Percentiles rank a stretch among this genome's conserved stretches.
Conservation (phyloP, 2,113 vertebrate species). For the Odobenus rosmarus region DNA sequence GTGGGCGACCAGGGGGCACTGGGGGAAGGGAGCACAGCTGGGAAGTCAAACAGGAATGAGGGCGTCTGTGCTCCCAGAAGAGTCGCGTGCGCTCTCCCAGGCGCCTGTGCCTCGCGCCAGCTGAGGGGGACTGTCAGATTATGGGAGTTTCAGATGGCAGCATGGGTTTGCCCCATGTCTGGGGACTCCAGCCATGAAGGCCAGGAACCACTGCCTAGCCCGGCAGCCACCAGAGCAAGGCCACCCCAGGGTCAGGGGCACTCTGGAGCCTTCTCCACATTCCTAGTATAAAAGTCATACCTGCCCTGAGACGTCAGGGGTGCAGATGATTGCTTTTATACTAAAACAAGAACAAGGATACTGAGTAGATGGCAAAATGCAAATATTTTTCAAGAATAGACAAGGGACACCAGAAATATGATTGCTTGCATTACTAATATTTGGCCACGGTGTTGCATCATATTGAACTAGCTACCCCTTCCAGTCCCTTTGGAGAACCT, state of each 20-base stretch:
- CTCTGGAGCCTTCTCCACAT: background rate
- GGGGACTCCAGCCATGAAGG: background rate
- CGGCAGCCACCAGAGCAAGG: background rate
- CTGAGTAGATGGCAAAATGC: background rate
- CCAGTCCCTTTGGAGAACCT: background rate
- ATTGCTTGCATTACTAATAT: background rate
- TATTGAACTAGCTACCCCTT: too few relatives aligned
- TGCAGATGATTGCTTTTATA: background rate
- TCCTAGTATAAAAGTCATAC: background rate
- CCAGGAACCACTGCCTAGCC: background rate
- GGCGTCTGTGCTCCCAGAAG: background rate
- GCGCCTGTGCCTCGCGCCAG: background rate
- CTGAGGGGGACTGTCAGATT: background rate
- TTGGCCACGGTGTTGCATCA: background rate
- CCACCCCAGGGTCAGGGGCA: too few relatives aligned
- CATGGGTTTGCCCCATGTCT: accelerated
- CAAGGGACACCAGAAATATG: background rate
- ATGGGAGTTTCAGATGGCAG: background rate
- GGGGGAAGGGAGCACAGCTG: background rate
- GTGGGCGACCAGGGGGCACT: accelerated
- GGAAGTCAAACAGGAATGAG: background rate
- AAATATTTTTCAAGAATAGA: background rate
- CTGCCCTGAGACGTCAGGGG: background rate
- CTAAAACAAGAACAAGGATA: background rate
- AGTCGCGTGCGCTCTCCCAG: background rate